Percentiles rank a stretch among this genome's conserved stretches.
phyloP scores from a whole-genome alignment of 1,140 invertebrate genomes.

The Sesamia nonagrioides region DNA sequence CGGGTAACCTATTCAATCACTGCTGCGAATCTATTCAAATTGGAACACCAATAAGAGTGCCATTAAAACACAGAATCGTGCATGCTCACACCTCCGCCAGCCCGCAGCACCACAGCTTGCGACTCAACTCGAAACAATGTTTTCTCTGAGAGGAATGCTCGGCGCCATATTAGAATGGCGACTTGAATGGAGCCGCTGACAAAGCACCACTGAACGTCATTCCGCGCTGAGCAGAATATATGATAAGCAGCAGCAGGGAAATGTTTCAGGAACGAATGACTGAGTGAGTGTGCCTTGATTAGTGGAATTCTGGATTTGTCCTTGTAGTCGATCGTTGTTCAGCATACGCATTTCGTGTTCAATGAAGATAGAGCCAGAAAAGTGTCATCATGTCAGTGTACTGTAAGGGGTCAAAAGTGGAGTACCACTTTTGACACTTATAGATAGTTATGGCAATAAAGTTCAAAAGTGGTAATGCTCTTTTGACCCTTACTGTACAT shows the following conservation, averaged over 20 bases:
- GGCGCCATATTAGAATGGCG: constrained; percentile 4
- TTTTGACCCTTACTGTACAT: too few species aligned
- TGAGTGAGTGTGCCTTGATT: background rate
- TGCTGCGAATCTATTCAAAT: too few species aligned
- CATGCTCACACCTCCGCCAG: background rate
- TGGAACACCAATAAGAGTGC: too few species aligned
- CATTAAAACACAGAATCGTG: too few species aligned
- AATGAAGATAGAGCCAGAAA: too few species aligned
- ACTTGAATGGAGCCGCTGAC: constrained; percentile 24
- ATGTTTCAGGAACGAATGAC: background rate
- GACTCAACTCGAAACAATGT: constrained; percentile 22
- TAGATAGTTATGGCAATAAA: too few species aligned
- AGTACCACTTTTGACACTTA: too few species aligned
- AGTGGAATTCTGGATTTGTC: background rate
- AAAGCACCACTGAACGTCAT: constrained; percentile 24
- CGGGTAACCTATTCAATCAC: background rate
- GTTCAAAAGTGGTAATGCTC: too few species aligned
- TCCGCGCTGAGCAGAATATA: constrained; percentile 2
- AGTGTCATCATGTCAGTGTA: background rate
- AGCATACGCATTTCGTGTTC: background rate
- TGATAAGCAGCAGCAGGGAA: constrained; percentile 4
- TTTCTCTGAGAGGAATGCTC: constrained; percentile 7
- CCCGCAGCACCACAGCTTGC: background rate
- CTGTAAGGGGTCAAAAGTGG: too few species aligned
- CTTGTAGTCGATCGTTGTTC: background rate